Base-by-base conservation (phyloP, 2,797 vertebrate genomes). In the Malurus splendens region DNA sequence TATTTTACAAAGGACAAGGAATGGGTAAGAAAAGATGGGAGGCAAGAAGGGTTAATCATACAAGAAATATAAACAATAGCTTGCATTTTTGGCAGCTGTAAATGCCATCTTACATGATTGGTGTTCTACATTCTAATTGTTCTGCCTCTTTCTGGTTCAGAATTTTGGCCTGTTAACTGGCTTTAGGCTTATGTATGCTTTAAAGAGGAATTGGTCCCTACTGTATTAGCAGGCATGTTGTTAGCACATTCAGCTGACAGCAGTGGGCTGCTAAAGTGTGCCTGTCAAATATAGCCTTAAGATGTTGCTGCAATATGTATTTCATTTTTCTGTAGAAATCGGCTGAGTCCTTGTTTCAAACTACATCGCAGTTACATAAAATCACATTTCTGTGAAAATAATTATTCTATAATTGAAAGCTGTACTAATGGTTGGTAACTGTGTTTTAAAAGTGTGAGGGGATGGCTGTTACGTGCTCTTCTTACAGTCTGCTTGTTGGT, bases 171-270 rank as follows among this genome's bases (percentile, higher is more conserved):
- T 42, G 4, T 68, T 51, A 25, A 30, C 23, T 65, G 62, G 17
- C 2, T 1, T 75, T 57, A 33, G 18, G 41, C 14, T 48, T 55
- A 2, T 0, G 0, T n/a, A 2, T 62, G 12, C 48, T 50, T 65
- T 24, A 28, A 56, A 64, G 19, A 50, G n/a, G 14, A 77, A 3
- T 15, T 33, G 12, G 25, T 74, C 41, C 36, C 78, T 9, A 1
- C 2, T 48, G 12, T 44, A 30, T 56, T 55, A 76, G 54, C 17
- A 45, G n/a, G 8, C 6, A 2, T 77, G 7, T 33, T 79, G 44
- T 57, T 84, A 33, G 36, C 28, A 30, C 25, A 3, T 36, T 65
- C 52, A 73, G 6, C 51, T 55, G 62, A 25, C 17, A 51, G 27
- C 25, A 10, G 55, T 52, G 20, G 3, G 19, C 57, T 77, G 10